Evolutionary conservation across 2,888 invertebrate genomes (phyloP).

Genomic region (Hartigia nigra): DNA sequence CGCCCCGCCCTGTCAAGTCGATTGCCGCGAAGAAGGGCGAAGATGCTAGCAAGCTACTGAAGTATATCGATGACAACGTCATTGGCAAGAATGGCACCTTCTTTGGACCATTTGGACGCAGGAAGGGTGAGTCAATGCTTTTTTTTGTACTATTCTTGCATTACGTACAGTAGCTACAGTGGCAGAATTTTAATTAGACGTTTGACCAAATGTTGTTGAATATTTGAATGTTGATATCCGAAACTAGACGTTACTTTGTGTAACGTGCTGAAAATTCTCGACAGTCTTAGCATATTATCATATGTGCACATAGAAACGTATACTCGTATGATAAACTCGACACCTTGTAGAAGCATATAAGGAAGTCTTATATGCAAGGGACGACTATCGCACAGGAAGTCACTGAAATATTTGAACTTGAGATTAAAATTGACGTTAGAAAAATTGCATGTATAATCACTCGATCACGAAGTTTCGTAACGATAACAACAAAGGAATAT

Average conservation of each 20-base stretch:
- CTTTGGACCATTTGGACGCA: slow-evolving; percentile 83
- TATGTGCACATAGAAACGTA: not conserved
- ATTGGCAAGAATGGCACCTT: slow-evolving; percentile 85
- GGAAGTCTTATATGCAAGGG: not conserved
- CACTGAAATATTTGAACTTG: not conserved
- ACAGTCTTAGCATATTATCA: not conserved
- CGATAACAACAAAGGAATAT: not conserved
- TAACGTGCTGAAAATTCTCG: not conserved
- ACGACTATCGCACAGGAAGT: not conserved
- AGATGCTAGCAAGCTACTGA: slow-evolving; percentile 77
- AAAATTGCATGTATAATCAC: too few species aligned
- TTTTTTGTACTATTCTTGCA: not conserved
- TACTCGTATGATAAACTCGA: not conserved
- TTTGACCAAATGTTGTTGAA: not conserved
- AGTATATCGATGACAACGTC: slow-evolving; percentile 83
- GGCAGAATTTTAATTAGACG: not conserved
- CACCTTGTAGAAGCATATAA: not conserved
- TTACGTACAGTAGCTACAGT: not conserved
- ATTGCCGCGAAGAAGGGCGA: slow-evolving; percentile 71
- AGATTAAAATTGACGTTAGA: not conserved
- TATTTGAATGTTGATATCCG: not conserved
- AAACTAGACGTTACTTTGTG: not conserved
- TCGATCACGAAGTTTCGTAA: not conserved
- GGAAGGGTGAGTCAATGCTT: slow-evolving; percentile 75
- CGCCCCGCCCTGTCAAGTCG: slow-evolving; percentile 53